Base-by-base conservation (phyloP, 2,113 vertebrate genomes). In the Xenopus tropicalis region DNA sequence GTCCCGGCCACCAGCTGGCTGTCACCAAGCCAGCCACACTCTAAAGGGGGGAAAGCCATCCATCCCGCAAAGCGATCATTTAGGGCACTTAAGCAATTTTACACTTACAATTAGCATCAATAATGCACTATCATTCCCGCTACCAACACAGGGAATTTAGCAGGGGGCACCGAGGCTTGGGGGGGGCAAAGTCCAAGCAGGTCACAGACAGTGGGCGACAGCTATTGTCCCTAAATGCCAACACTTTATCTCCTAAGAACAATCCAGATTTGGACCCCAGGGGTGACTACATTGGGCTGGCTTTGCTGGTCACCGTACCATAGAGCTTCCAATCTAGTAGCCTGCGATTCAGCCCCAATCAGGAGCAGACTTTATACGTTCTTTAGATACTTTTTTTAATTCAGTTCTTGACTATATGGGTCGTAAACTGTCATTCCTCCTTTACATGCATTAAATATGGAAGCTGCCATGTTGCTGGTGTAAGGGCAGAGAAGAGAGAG, bases 81-180 rank as follows among this genome's bases (percentile, higher is more conserved):
- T 93, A 93, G 87, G 88, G 89, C 91, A 91, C 91, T 93, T 94
- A 91, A 90, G 93, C 90, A 91, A 91, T 94, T 88, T 92, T 85
- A 89, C 86, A 80, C 79, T 85, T 82, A 80, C 82, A 76, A 83
- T 83, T 80, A 78, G 79, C 82, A 90, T 92, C 89, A 93, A 92
- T 94, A 91, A 92, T 93, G 91, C 85, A 89, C 86, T 83, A 13
- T 19, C 22, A 29, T 23, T 42, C 68, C 12, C 59, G 77, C 19
- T 68, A 59, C 16, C 71, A 3, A 59, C 57, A 75, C 25, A 8
- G 58, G 62, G 19, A 14, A 11, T 37, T 23, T 16, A 13, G 14
- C 73, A 4, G 43, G 8, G 24, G 52, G n/a, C 9, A n/a, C 2
- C 42, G 48, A 11, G n/a, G 10, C 14, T 19, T 23, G n/a, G 16